These are phyloP conservation scores for Euphydryas editha DNA, from an alignment of 2,888 invertebrate genomes.

Conservation along the genomic window DNA sequence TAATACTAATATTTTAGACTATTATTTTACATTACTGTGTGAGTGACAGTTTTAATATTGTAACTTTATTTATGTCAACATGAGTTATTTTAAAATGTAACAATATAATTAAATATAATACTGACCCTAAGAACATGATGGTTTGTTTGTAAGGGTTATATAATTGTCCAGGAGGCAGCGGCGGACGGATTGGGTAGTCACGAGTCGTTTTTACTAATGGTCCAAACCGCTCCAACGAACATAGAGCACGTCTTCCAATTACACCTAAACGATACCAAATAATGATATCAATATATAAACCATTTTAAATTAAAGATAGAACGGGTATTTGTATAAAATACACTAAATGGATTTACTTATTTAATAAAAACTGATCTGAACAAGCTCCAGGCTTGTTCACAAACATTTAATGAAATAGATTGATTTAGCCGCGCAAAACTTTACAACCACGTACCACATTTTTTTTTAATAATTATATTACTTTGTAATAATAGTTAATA, in stretches of 20 bases:
- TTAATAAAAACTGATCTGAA: no score
- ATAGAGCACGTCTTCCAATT: constrained; percentile 68
- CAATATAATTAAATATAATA: constrained; percentile 13
- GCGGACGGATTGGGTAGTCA: constrained; percentile 68
- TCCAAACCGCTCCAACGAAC: constrained; percentile 70
- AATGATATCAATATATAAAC: no score
- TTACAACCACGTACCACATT: not conserved
- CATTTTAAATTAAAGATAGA: no score
- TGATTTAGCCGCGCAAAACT: no score
- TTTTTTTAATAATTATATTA: not conserved
- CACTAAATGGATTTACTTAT: no score
- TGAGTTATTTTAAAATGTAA: not conserved
- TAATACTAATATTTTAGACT: no score
- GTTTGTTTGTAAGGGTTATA: constrained; percentile 79
- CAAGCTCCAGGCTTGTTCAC: no score
- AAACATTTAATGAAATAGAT: no score
- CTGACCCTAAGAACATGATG: constrained; percentile 72
- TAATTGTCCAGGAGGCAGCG: constrained; percentile 64
- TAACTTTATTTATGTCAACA: no score
- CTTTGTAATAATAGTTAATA: not conserved
- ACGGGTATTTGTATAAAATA: no score
- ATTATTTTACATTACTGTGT: no score
- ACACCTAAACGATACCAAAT: constrained; percentile 52
- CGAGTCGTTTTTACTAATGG: constrained; percentile 65
- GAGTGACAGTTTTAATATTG: no score